Conservation (phyloP, 64 coral and sea anemone genomes). For the Pocillopora verrucosa region DNA sequence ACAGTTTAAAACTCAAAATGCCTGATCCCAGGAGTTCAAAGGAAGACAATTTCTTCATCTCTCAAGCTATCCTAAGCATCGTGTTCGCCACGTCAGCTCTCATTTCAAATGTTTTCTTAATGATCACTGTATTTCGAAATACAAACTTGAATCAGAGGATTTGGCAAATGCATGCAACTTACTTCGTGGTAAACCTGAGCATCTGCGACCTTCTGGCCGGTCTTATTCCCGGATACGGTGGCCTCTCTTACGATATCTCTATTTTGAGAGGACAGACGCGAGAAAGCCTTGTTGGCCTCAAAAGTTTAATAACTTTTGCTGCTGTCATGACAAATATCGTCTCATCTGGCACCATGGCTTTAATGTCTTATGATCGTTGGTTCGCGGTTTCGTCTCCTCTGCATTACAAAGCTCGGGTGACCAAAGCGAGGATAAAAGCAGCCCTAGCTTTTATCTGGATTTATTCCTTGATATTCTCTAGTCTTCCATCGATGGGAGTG, state of each 20-base stretch:
- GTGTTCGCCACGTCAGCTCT: not conserved
- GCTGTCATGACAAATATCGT: slow-evolving; percentile 6
- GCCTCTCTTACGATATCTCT: not conserved
- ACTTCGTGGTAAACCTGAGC: not conserved
- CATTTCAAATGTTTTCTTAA: slow-evolving; percentile 1
- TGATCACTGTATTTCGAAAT: not conserved
- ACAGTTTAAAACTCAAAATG: too few relatives aligned
- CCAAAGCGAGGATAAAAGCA: not conserved
- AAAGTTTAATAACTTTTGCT: not conserved
- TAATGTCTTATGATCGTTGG: not conserved
- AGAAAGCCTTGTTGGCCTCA: not conserved
- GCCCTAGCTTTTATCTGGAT: not conserved
- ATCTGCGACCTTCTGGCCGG: not conserved
- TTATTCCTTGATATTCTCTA: not conserved
- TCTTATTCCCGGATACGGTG: not conserved
- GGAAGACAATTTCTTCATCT: too few relatives aligned
- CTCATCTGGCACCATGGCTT: not conserved
- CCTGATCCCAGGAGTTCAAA: too few relatives aligned
- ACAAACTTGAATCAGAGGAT: not conserved
- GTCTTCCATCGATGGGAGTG: not conserved
- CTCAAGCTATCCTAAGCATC: not conserved
- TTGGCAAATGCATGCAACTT: not conserved
- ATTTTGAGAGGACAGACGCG: too few relatives aligned
- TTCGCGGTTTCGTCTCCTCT: not conserved
- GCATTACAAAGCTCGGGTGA: not conserved